These are phyloP conservation scores for Synanceia verrucosa DNA, from an alignment of 2,797 vertebrate species.

Conservation along the genomic window DNA sequence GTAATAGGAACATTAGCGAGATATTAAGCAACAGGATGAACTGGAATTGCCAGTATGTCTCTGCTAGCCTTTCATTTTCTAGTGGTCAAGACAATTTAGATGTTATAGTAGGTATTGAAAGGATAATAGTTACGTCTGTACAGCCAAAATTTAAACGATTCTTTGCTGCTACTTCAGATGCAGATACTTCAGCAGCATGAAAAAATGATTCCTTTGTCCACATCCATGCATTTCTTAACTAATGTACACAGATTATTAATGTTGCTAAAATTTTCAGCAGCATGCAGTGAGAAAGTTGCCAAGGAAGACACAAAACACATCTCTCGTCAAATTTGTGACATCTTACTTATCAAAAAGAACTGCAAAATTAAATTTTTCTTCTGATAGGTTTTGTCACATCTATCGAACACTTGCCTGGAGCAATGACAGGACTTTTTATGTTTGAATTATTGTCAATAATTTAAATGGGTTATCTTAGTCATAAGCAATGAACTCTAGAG, in stretches of 20 bases:
- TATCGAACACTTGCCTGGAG: conserved; percentile 34
- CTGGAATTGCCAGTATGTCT: conserved; percentile 32
- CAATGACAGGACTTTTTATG: conserved; percentile 3
- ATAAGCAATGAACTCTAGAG: conserved; percentile 22
- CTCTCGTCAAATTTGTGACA: neutral
- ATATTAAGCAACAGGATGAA: conserved; percentile 33
- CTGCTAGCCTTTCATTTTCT: conserved; percentile 33
- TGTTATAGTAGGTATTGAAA: conserved; percentile 35
- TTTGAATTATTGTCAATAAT: conserved; percentile 45
- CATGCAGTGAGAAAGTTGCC: neutral
- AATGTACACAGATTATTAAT: neutral
- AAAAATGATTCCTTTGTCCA: neutral
- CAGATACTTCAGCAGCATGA: neutral
- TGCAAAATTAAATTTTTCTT: conserved; percentile 6
- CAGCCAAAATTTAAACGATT: conserved; percentile 16
- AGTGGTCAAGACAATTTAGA: conserved; percentile 37
- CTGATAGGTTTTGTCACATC: conserved; percentile 24
- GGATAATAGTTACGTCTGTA: conserved; percentile 20
- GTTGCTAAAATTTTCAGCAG: neutral
- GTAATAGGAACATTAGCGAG: conserved; percentile 40
- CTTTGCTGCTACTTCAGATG: neutral
- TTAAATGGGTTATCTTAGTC: conserved; percentile 19
- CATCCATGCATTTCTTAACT: neutral
- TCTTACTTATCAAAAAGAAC: conserved; percentile 6
- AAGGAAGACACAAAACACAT: neutral